These are phyloP conservation scores for Elachura formosa DNA, from an alignment of 2,113 vertebrate species.

Conservation along the genomic window DNA sequence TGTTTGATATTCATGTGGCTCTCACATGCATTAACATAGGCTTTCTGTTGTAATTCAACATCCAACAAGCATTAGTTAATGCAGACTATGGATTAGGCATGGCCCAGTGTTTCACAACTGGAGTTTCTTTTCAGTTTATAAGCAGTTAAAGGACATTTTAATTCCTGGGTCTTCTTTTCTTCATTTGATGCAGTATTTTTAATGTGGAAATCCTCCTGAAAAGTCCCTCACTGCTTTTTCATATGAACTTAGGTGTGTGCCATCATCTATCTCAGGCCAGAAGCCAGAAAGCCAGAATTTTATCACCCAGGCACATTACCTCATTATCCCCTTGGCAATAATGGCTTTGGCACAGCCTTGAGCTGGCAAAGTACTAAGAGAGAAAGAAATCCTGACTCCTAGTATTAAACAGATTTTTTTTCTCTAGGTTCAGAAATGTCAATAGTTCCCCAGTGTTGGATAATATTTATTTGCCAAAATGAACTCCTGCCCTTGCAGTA, in stretches of 20 bases:
- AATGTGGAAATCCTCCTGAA: background rate
- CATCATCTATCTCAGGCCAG: background rate
- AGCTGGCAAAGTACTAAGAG: background rate
- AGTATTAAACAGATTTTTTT: background rate
- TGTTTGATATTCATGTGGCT: slow-evolving; percentile 80
- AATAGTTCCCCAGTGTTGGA: background rate
- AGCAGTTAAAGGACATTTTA: background rate
- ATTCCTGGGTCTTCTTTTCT: background rate
- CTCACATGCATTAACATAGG: slow-evolving; percentile 72
- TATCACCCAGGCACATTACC: slow-evolving; percentile 21
- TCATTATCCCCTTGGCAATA: slow-evolving; percentile 56
- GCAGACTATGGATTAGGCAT: slow-evolving; percentile 63
- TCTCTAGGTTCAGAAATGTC: background rate
- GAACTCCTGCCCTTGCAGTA: background rate
- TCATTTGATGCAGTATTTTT: background rate
- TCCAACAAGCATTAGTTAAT: slow-evolving; percentile 75
- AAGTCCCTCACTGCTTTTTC: background rate
- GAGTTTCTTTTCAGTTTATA: slow-evolving; percentile 16
- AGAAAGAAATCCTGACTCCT: background rate
- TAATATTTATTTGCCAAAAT: background rate
- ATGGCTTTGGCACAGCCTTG: slow-evolving; percentile 4
- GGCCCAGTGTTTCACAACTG: slow-evolving; percentile 1
- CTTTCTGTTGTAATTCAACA: slow-evolving; percentile 76
- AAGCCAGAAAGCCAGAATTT: slow-evolving; percentile 10
- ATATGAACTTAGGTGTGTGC: background rate